Evolutionary conservation across 30 jellyfish, hydroid and myxozoan species (phyloP), one percentile per base, ranked within the genome.

Genomic region (Pelagia noctiluca): DNA sequence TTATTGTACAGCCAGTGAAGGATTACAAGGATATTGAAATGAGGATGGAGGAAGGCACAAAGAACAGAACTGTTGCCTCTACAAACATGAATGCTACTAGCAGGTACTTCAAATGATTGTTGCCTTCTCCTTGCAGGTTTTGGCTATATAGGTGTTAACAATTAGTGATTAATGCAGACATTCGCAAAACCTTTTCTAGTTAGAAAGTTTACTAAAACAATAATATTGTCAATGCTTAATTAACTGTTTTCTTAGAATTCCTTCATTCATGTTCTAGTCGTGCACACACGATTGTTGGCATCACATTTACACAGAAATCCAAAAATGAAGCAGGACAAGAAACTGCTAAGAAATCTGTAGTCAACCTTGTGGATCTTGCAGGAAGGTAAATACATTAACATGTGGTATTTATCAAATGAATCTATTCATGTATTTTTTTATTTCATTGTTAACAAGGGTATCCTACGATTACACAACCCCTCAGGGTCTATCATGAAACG

Each of bases 21-120:
- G 84, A 75, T 71, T 90, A 83, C 66, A 53, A 19, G 29, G 96
- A 90, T 49, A 90, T 90, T 66, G 93, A 90, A 35, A 42, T 32
- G 80, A 76, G 94, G 54, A 90, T 82, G 87, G 96, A 90, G 18
- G 95, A 90, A 71, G 97, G 97, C 11, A 90, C 97, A 21, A 90
- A 90, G 34, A 90, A 84, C 57, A 34, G 97, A 33, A 90, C 97
- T 3, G 99, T 95, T 7, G 99, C 99, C 1, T 79, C 99, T 11
- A 95, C 99, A 5, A 89, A 95, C 72, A 95, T 95, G 99, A 95
- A 95, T 67, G 97, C 97, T 24, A 90, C 97, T 30, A 90, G 97
- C 97, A 90, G 97, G 97, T 80, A 72, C 8, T 25, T n/a, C n/a
- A n/a, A n/a, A n/a, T n/a, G n/a, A n/a, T n/a, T n/a, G n/a, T n/a